Base-by-base conservation (phyloP, 2,888 invertebrate species). In the Atethmia centrago region DNA sequence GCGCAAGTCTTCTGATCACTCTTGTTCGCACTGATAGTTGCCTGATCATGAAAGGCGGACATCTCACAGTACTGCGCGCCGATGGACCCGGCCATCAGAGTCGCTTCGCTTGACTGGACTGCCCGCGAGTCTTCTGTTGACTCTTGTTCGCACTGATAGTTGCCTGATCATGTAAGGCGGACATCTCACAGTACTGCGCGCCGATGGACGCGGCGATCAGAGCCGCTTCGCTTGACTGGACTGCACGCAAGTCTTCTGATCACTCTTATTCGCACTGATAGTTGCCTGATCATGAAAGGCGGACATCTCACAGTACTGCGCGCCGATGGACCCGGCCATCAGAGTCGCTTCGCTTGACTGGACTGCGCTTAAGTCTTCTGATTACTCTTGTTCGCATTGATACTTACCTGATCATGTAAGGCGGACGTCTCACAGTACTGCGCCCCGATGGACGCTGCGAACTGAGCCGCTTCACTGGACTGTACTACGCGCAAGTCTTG, bases 341-440 rank as follows among this genome's bases (percentile, higher is more conserved):
- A 97, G 97, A 70, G 97, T 92, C 0, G 98, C 99, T 98, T n/a
- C 51, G 2, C 51, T n/a, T 0, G 58, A 21, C 58, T 36, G 31
- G 7, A 36, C n/a, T 16, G 4, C 36, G n/a, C 14, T 36, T 14
- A n/a, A 14, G 8, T 36, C 8, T 56, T 28, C 59, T n/a, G 9
- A n/a, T 36, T 16, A 36, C 36, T 36, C 14, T 40, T n/a, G 36
- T 59, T n/a, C 61, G 3, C 19, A 3, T 0, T 19, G 42, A 28
- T 71, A 56, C 21, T n/a, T 71, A 97, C 97, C 96, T 61, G 40
- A 25, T 61, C 97, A 80, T 97, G 97, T 80, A 98, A 94, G 0
- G 98, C 99, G 0, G 99, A 99, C 0, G 98, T 98, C 92, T 99
- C 99, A 88, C 97, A 97, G 94, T 98, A 98, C 16, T 96, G 95